Base-by-base conservation (phyloP, 2,888 invertebrate genomes). In the Teleogryllus oceanicus region DNA sequence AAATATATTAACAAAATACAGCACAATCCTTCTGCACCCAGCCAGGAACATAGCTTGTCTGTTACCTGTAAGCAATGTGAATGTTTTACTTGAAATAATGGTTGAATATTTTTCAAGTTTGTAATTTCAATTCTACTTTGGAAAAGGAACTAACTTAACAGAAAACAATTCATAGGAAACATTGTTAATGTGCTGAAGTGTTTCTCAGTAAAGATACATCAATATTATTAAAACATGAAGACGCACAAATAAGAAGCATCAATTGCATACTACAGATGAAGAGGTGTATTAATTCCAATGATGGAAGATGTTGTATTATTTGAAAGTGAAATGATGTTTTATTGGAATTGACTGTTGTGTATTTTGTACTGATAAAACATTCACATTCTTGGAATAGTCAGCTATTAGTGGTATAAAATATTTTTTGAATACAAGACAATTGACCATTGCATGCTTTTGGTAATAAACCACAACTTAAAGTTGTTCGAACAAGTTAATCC, bases 1-100 rank as follows among this genome's bases (percentile, higher is more conserved):
- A 62, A 62, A 62, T 62, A 62, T 62, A 18, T 62, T n/a, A 62
- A n/a, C 13, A 62, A 62, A 62, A 62, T 62, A 62, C 62, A 62
- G 62, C 62, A 62, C 62, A n/a, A 62, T 62, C n/a, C 62, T n/a
- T 62, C 62, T 62, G 62, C 62, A 62, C 62, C 62, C 62, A 62
- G 62, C 62, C 62, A 62, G 62, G 62, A 62, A 62, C 62, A 62
- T 62, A 13, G 62, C 62, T 18, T 18, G n/a, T 62, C 62, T 62
- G 62, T 62, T 62, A 62, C 62, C 62, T 62, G 62, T n/a, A 62
- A 62, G 62, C 4, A 62, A 62, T 62, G 62, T 62, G 62, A 62
- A 62, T n/a, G 62, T n/a, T 62, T 62, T 62, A 62, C n/a, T 62
- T 62, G 4, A 62, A 62, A 12, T 62, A 62, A 62, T 62, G n/a